phyloP scores from a whole-genome alignment of 2,888 invertebrate species.

The Hirtodrosophila duncani region DNA sequence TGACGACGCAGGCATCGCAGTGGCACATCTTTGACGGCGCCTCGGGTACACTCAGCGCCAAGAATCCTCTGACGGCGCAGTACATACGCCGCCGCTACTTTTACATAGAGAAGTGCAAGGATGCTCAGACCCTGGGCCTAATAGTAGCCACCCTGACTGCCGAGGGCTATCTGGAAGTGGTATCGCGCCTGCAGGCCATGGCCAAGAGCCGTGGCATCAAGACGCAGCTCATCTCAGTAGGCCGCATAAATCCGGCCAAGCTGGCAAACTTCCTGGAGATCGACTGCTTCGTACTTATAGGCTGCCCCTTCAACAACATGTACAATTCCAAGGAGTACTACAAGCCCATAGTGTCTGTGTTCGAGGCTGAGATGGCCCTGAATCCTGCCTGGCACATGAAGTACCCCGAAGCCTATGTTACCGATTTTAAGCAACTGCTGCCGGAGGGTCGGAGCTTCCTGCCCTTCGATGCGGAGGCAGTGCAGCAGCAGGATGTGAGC shows the following conservation, averaged over 20 bases:
- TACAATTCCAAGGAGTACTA: constrained; percentile 91
- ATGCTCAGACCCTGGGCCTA: constrained; percentile 91
- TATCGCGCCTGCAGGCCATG: constrained; percentile 85
- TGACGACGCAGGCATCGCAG: constrained; percentile 80
- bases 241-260: constrained; percentile 96
- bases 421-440: constrained; percentile 87
- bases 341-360: constrained; percentile 93
- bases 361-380: constrained; percentile 92
- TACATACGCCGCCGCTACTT: constrained; percentile 89
- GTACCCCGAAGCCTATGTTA: constrained; percentile 82
- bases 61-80: constrained; percentile 79
- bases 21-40: constrained; percentile 82
- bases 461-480: constrained; percentile 78
- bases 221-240: constrained; percentile 93
- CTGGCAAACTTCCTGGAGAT: constrained; percentile 94
- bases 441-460: constrained; percentile 81
- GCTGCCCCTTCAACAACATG: constrained; percentile 94
- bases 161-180: constrained; percentile 86
- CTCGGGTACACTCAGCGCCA: constrained; percentile 73
- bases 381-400: constrained; percentile 80
- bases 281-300: constrained; percentile 93
- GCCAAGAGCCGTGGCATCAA: constrained; percentile 89
- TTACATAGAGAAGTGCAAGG: constrained; percentile 93
- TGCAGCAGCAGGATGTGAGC: constrained; percentile 83
- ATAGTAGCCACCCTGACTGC: constrained; percentile 94